Evolutionary conservation across 2,888 invertebrate genomes (phyloP), one percentile per base, ranked within the genome.

Genomic region (Ceriagrion tenellum): DNA sequence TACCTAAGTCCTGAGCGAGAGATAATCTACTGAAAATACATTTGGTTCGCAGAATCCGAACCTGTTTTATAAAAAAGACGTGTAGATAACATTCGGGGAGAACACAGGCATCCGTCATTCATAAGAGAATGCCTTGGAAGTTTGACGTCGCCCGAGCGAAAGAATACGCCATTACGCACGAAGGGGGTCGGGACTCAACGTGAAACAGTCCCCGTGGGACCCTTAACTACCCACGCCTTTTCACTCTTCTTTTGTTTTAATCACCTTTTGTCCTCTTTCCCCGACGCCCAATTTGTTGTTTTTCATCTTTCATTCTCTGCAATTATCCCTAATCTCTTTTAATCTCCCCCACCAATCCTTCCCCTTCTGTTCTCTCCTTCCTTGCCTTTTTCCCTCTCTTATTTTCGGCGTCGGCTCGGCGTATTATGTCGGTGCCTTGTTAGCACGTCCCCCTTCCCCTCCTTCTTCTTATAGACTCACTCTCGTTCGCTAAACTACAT

Each of bases 311-410:
- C 81, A 81, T 81, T 35, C 81, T 35, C 13, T 16, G 81, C 81
- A 81, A 81, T 81, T 35, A 35, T 35, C 81, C 74, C 93, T 69
- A 93, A 93, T 93, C 69, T 74, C 93, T 74, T 93, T 93, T 93
- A 93, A 93, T 93, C 93, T 93, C 69, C n/a, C 55, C 47, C 59
- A 59, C 59, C 18, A 59, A 89, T 55, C 55, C 2, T 89, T n/a
- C 89, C 55, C 55, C 16, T 20, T 55, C 26, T 55, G 26, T 55
- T 89, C 55, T 89, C 10, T 59, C 59, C 59, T 59, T 59, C 26
- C 55, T 55, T 20, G 47, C 47, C 47, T 47, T 47, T 47, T 47
- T 55, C 81, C 13, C 16, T 55, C 89, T 89, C 47, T 89, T 55
- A 89, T 55, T 89, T 89, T 35, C 63, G 91, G 26, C 16, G 56